Evolutionary conservation across 1,140 invertebrate genomes (phyloP), one percentile per base, ranked within the genome.

Genomic region (Ooceraea biroi): DNA sequence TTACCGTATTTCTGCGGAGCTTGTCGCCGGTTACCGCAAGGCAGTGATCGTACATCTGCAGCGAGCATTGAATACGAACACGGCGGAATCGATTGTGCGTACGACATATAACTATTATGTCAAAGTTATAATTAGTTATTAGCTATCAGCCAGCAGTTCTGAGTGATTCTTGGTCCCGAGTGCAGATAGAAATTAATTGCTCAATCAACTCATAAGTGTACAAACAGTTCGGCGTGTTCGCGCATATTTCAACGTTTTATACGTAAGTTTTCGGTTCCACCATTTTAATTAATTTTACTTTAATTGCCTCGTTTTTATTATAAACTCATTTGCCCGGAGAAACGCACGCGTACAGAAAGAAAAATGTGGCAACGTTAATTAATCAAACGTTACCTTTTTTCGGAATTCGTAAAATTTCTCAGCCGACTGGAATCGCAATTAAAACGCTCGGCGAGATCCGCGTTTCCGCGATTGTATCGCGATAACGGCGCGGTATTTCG

Each of bases 81-180:
- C 12, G 30, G 50, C 25, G 17, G 52, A 50, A 80, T 27, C 57
- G 76, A 80, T 80, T 58, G 36, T 19, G 22, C 48, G 52, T n/a
- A n/a, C n/a, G n/a, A n/a, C n/a, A n/a, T 71, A 46, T 11, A 57
- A 11, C 50, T 22, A 57, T 80, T 80, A 44, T 80, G 36, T 55
- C 57, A 69, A 69, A 80, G 76, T 80, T 80, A 80, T 80, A 80
- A 80, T 80, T 80, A 66, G 76, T 78, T 78, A 36, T 41, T 78
- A 57, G 76, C 50, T 57, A 69, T 58, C 69, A 30, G 76, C 65
- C 30, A 19, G 30, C 46, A n/a, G n/a, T n/a, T n/a, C n/a, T 68
- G 22, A n/a, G 17, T 55, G 22, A 14, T 55, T 22, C 44, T 30
- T 68, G 48, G 8, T 22, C 44, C 41, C 57, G 17, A 80, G 17